phyloP scores from a whole-genome alignment of 2,113 vertebrate genomes.

The Oriolus oriolus region DNA sequence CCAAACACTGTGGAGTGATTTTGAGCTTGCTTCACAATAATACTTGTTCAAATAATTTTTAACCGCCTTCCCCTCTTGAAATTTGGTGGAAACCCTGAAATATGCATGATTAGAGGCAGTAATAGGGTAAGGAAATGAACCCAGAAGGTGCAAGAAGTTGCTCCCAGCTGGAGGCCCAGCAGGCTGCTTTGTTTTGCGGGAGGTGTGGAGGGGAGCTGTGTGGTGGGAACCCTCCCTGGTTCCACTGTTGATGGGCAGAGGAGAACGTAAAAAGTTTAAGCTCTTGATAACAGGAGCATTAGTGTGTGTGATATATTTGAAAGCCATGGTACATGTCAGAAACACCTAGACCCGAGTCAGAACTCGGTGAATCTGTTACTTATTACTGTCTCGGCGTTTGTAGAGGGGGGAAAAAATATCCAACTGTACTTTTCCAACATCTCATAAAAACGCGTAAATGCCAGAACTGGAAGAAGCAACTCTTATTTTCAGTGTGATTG shows the following conservation, averaged over 20 bases:
- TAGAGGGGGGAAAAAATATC: neutral
- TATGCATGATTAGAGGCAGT: neutral
- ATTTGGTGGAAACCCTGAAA: neutral
- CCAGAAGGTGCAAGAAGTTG: neutral
- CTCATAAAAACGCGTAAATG: slow-evolving; percentile 20
- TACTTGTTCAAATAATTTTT: neutral
- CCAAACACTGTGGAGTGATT: neutral
- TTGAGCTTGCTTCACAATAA: neutral
- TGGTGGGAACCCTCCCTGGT: neutral
- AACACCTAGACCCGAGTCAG: neutral
- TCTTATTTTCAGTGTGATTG: neutral
- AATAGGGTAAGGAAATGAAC: neutral
- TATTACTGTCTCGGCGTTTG: neutral
- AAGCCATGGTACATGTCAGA: neutral
- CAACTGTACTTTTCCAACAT: neutral
- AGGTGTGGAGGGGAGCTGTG: neutral
- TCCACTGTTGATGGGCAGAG: neutral
- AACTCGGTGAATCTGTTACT: neutral
- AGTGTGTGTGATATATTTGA: neutral
- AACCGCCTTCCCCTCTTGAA: neutral
- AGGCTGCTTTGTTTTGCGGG: neutral
- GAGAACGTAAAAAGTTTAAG: neutral
- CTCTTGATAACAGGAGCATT: neutral
- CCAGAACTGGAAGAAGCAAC: slow-evolving; percentile 21
- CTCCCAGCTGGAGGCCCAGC: neutral